These are phyloP conservation scores for Plagodis pulveraria DNA, from an alignment of 2,888 invertebrate genomes.

Conservation along the genomic window DNA sequence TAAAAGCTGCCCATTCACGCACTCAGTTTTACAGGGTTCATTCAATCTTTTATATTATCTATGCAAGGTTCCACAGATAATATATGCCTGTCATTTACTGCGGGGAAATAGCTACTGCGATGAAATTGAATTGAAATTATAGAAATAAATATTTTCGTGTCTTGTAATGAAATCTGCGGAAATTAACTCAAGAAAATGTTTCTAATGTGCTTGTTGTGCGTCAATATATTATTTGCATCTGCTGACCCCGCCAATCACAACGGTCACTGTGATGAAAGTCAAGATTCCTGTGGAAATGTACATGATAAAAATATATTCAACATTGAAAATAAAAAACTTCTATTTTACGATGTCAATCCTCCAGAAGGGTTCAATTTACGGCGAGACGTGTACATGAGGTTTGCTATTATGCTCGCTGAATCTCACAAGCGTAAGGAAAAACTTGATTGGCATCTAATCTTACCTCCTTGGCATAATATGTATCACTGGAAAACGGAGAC, in stretches of 20 bases:
- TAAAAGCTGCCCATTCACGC: no score
- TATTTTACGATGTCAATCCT: constrained; percentile 97
- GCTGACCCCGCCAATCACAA: constrained; percentile 21
- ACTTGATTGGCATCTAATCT: constrained; percentile 87
- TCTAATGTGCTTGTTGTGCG: constrained; percentile 12
- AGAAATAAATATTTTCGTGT: no score
- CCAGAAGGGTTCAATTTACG: constrained; percentile 98
- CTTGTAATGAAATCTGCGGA: no score
- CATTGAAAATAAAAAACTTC: constrained; percentile 81
- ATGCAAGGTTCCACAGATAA: no score
- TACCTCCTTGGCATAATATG: constrained; percentile 96
- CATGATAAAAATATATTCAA: not conserved
- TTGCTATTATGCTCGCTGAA: constrained; percentile 92
- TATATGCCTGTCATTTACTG: no score
- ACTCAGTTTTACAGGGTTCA: no score
- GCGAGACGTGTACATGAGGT: constrained; percentile 97
- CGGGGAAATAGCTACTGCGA: no score
- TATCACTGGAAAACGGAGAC: constrained; percentile 93
- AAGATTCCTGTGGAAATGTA: constrained; percentile 16
- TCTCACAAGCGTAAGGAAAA: constrained; percentile 82
- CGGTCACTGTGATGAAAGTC: constrained; percentile 26
- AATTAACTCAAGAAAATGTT: constrained; percentile 18
- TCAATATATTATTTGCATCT: constrained; percentile 23
- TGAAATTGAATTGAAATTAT: no score
- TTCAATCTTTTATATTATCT: no score